Evolutionary conservation across 2,797 vertebrate species (phyloP), one percentile per base, ranked within the genome.

Genomic region (Sebastes kiyomatsui): DNA sequence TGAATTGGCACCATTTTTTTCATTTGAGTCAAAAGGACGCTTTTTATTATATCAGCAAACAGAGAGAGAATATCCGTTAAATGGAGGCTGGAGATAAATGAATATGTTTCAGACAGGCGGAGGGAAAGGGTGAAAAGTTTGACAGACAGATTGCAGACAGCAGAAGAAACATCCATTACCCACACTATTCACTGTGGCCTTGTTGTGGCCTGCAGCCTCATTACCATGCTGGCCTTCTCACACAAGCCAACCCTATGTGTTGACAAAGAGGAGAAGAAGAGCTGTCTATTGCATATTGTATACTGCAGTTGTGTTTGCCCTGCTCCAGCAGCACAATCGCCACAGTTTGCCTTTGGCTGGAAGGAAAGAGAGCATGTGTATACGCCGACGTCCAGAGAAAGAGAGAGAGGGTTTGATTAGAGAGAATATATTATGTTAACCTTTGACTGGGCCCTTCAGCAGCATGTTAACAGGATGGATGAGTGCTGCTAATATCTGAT

Each of bases 21-120:
- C 28, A 83, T 82, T 82, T 70, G 59, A 79, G 86, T 90, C 85
- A 65, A 81, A 87, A 52, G 58, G 64, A 79, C 46, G 22, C 25
- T 58, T 59, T 66, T 82, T 20, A 54, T 71, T 52, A 67, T 54
- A 86, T 52, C 27, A 79, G 67, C 38, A 61, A 73, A 88, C 33
- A 79, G 61, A 76, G 28, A 73, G 33, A 73, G 56, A 76, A 65
- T 28, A 80, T 76, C 30, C 58, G 69, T 77, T 84, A 59, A 81
- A 75, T 58, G 55, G 67, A 69, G 49, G 35, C 66, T 64, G 54
- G 70, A 75, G 74, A 78, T 54, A 58, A 76, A 74, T 32, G 16
- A 80, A 84, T 72, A 42, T 4, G 6, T 66, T 65, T 13, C 69
- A 46, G 69, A 65, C 6, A 66, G 27, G 66, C 25, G 54, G 62